phyloP scores from a whole-genome alignment of 2,797 vertebrate genomes.

The Petrocephalus sullivani region DNA sequence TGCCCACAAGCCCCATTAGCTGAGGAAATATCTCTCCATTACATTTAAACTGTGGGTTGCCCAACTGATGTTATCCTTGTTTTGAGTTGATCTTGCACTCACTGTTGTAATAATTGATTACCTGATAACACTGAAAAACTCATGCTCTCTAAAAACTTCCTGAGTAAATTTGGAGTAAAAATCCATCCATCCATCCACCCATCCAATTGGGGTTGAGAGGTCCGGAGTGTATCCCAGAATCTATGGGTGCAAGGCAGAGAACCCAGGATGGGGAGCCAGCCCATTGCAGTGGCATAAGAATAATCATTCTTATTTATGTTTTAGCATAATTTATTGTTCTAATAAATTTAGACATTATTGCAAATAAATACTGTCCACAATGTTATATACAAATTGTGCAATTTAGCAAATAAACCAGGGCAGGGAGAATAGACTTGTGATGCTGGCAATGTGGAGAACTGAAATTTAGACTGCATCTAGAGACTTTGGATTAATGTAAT shows the following conservation, averaged over 20 bases:
- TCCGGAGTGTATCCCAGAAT: background rate
- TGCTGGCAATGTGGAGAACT: background rate
- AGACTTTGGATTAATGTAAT: background rate
- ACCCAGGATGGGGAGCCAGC: background rate
- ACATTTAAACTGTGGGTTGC: background rate
- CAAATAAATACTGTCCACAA: background rate
- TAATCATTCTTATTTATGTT: background rate
- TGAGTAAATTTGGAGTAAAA: background rate
- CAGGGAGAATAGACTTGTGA: background rate
- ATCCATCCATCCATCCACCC: background rate
- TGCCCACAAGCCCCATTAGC: background rate
- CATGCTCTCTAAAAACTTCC: background rate
- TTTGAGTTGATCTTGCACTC: background rate
- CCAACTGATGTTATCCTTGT: background rate
- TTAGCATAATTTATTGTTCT: background rate
- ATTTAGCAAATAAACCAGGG: background rate
- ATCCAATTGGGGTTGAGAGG: background rate
- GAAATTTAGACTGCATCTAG: background rate
- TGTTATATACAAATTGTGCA: background rate
- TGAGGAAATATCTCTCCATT: background rate
- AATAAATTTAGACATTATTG: background rate
- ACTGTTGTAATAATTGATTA: background rate
- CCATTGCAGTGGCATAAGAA: background rate
- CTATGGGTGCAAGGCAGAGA: background rate
- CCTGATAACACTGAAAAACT: background rate